Evolutionary conservation across 1,140 invertebrate genomes (phyloP).

Genomic region (Meloidogyne exigua): DNA sequence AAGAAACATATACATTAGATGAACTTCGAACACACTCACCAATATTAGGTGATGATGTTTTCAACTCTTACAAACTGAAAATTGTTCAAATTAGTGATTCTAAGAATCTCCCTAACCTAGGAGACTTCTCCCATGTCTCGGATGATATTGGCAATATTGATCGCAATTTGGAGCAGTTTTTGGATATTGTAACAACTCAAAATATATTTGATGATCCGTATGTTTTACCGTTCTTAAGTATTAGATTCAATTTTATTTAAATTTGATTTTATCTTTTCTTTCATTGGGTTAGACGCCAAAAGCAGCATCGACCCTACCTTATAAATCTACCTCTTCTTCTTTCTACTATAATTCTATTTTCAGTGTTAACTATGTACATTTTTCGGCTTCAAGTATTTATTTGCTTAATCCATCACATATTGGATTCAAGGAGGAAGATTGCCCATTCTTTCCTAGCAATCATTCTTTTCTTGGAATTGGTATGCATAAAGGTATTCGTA

Average conservation of each 20-base stretch:
- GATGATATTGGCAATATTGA: slow-evolving; percentile 8
- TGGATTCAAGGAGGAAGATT: neutral
- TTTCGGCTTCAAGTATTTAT: slow-evolving; percentile 1
- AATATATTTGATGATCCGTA: neutral
- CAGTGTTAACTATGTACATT: neutral
- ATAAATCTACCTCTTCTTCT: neutral
- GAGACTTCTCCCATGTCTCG: neutral
- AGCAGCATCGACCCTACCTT: too few species aligned
- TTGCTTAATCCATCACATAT: neutral
- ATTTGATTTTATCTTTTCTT: neutral
- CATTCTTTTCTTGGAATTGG: slow-evolving; percentile 12
- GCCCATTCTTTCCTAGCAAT: neutral
- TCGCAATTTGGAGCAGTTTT: neutral
- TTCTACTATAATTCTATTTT: neutral
- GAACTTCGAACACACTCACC: slow-evolving; percentile 10
- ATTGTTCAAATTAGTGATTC: neutral
- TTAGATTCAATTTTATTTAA: too few species aligned
- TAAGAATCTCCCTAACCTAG: neutral
- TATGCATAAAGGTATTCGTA: slow-evolving; percentile 5
- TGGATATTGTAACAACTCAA: slow-evolving; percentile 15
- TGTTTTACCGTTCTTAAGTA: neutral
- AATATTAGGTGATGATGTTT: neutral
- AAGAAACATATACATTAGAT: neutral
- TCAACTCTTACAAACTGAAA: neutral
- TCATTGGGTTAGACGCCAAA: neutral